Evolutionary conservation across 35 echinoderm and acorn worm species (phyloP), one percentile per base, ranked within the genome.

Genomic region (Apostichopus californicus): DNA sequence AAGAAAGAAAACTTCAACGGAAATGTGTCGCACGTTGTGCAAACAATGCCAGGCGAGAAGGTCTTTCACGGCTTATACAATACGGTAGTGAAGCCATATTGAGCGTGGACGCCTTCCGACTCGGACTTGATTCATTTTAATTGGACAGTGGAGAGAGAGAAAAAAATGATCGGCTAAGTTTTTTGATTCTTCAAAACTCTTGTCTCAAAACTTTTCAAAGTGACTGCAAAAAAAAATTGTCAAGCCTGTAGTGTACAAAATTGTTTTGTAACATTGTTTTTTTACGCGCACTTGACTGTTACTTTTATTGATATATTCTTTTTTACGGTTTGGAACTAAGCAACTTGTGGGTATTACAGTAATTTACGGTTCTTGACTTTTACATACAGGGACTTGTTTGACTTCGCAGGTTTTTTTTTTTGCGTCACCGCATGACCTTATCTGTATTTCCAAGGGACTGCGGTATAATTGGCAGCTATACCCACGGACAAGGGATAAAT

Each of bases 1-100:
- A 59, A 91, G 59, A 78, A 73, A 79, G 77, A 91, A 71, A 89
- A 71, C 60, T 65, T 89, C 26, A 73, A 28, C 89, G 89, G 89
- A 91, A 78, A 91, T 91, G 89, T 91, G 89, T 91, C 72, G 89
- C 89, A 91, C 77, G 89, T 91, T 91, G 89, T 91, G 58, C 89
- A 91, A 91, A 91, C 89, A 91, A 91, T 79, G 77, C 17, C 54
- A 91, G 60, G 46, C 60, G 86, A 71, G 23, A 82, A 73, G 80
- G 81, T n/a, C 28, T 85, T 22, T 89, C 86, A 89, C 63, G 59
- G 59, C 24, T 89, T 89, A 71, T 63, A 52, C 86, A 52, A 68
- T 61, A 21, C 86, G 59, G 86, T 71, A 89, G 86, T 89, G 61
- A 89, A 89, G 61, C 86, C 86, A 89, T 17, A 73, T 89, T 89